Evolutionary conservation across 2,113 vertebrate genomes (phyloP).

Genomic region (Mohoua ochrocephala): DNA sequence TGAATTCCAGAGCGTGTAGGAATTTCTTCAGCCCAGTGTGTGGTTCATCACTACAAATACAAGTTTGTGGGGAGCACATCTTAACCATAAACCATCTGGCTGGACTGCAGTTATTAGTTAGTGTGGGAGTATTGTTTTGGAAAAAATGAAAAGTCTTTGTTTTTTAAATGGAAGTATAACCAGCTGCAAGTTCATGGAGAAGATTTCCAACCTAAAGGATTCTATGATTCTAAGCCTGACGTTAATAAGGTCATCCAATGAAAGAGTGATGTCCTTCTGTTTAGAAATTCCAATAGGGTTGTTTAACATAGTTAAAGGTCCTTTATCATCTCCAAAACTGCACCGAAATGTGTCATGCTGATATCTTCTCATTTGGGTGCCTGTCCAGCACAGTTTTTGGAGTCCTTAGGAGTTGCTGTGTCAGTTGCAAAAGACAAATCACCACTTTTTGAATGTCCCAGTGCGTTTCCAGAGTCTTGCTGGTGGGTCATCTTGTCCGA

Average conservation of each 20-base stretch:
- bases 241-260: neutral
- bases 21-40: neutral
- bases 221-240: neutral
- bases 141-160: constrained; percentile 21
- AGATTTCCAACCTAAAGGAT: neutral
- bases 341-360: neutral
- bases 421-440: neutral
- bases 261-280: neutral
- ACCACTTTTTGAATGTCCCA: neutral
- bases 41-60: neutral
- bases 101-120: neutral
- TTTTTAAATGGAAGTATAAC: constrained; percentile 28
- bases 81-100: neutral
- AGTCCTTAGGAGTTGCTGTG: neutral
- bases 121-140: constrained; percentile 33
- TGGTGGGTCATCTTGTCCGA: neutral
- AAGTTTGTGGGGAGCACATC: neutral
- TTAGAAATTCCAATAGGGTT: neutral
- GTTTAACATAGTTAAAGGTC: neutral
- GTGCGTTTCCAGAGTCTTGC: neutral
- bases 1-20: constrained; percentile 10
- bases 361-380: neutral
- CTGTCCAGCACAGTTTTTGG: neutral
- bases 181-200: neutral
- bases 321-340: neutral